A percentile compares a stretch with the other conserved stretches of the same genome.
phyloP scores from a whole-genome alignment of 2,797 vertebrate genomes.

The Trematomus bernacchii region DNA sequence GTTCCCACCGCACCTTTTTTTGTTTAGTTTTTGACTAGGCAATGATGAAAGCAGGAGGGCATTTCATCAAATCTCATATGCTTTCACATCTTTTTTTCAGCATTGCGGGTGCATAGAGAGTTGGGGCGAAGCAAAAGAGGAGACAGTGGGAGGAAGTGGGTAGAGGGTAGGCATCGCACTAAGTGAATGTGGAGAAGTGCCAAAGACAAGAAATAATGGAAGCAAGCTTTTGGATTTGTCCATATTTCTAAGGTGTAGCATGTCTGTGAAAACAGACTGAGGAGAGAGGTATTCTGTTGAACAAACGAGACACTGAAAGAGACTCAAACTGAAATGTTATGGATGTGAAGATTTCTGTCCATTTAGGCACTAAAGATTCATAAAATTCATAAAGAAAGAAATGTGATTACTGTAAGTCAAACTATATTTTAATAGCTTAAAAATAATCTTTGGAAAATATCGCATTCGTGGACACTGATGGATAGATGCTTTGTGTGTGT shows the following conservation, averaged over 20 bases:
- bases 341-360: slow-evolving; percentile 4
- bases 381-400: slow-evolving; percentile 7
- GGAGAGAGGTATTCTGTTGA: not conserved
- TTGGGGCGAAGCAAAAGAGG: not conserved
- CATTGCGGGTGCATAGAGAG: slow-evolving; percentile 10
- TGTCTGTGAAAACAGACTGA: slow-evolving; percentile 2
- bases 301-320: not conserved
- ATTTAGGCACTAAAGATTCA: not conserved
- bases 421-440: not conserved
- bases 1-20: slow-evolving; percentile 26
- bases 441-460: slow-evolving; percentile 21
- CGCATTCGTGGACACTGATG: slow-evolving; percentile 9
- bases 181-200: slow-evolving; percentile 4
- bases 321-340: not conserved
- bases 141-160: not conserved
- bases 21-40: not conserved
- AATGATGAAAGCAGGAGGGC: slow-evolving; percentile 40
- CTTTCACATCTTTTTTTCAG: slow-evolving; percentile 44
- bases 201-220: slow-evolving; percentile 9
- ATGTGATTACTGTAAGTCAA: not conserved
- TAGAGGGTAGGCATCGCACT: not conserved
- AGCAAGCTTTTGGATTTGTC: slow-evolving; percentile 13
- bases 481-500: slow-evolving; percentile 47
- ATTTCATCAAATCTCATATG: slow-evolving; percentile 51
- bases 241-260: not conserved